Percentiles rank a stretch among this genome's conserved stretches.
Evolutionary conservation across 2,113 vertebrate genomes (phyloP).

Genomic region (Gnathonemus longibarbis): DNA sequence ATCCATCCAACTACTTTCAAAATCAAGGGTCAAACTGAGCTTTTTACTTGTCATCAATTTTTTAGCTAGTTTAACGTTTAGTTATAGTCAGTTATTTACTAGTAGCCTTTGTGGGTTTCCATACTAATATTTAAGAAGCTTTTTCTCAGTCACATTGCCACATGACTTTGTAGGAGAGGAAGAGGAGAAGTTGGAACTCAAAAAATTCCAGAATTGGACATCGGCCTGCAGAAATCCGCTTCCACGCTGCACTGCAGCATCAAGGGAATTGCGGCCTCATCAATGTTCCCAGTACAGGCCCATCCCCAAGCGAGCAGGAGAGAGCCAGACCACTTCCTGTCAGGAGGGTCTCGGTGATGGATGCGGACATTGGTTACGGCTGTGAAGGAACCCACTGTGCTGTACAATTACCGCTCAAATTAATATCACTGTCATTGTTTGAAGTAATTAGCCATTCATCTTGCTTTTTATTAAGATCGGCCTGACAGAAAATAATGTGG

Average conservation of each 20-base stretch:
- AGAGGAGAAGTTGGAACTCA: background rate
- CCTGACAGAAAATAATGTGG: conserved; percentile 95
- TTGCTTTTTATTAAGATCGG: conserved; percentile 75
- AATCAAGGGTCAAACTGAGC: background rate
- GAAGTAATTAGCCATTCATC: conserved; percentile 99
- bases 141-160: background rate
- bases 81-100: background rate
- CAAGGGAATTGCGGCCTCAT: conserved; percentile 92
- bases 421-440: conserved; percentile 91
- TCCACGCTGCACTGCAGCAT: conserved; percentile 98
- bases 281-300: conserved; percentile 91
- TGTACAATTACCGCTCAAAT: conserved; percentile 96
- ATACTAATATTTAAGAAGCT: background rate
- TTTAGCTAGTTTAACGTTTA: background rate
- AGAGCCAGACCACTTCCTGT: conserved; percentile 91
- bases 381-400: conserved; percentile 85
- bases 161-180: background rate
- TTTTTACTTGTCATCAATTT: background rate
- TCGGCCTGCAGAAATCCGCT: conserved; percentile 81
- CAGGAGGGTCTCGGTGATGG: conserved; percentile 75
- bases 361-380: conserved; percentile 87
- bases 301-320: conserved; percentile 84
- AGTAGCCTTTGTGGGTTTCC: background rate
- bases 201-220: background rate
- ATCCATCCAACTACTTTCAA: background rate